Evolutionary conservation across 2,888 invertebrate genomes (phyloP).

Genomic region (Drosophila prostipennis): DNA sequence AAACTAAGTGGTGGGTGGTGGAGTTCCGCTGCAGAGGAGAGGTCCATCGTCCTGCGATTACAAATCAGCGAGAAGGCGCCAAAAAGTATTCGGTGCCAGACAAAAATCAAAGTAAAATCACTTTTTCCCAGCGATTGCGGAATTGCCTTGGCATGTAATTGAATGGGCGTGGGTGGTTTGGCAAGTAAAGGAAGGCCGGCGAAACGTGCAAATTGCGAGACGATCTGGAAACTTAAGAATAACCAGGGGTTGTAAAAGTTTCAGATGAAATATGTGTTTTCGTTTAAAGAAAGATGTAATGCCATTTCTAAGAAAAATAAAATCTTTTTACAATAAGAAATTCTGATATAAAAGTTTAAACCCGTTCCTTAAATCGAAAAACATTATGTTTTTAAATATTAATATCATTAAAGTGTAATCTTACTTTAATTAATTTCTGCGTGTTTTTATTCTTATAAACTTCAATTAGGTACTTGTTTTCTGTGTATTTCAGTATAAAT

Average conservation of each 20-base stretch:
- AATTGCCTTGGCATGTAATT: conserved; percentile 57
- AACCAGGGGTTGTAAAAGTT: not conserved
- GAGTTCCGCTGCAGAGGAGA: conserved; percentile 4
- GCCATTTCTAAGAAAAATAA: too few species aligned
- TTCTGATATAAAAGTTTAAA: too few species aligned
- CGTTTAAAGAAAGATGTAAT: not conserved
- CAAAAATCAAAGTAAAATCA: conserved; percentile 63
- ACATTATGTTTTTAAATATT: too few species aligned
- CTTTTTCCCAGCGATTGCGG: conserved; percentile 33
- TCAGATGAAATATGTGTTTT: not conserved
- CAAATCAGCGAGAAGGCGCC: conserved; percentile 69
- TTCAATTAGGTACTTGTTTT: not conserved
- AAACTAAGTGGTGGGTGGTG: conserved; percentile 30
- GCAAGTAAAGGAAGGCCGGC: conserved; percentile 48
- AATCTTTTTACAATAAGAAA: not conserved
- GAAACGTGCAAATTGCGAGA: conserved; percentile 50
- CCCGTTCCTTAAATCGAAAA: too few species aligned
- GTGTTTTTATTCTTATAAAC: not conserved
- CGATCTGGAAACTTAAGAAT: conserved; percentile 7
- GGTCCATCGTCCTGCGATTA: conserved; percentile 40
- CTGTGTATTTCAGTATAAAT: not conserved
- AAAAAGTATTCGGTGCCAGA: conserved; percentile 65
- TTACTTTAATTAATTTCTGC: too few species aligned
- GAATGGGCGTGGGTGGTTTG: conserved; percentile 53
- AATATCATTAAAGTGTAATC: too few species aligned